phyloP scores from a whole-genome alignment of 92 coral and sea anemone species.

The Plumapathes pennacea region DNA sequence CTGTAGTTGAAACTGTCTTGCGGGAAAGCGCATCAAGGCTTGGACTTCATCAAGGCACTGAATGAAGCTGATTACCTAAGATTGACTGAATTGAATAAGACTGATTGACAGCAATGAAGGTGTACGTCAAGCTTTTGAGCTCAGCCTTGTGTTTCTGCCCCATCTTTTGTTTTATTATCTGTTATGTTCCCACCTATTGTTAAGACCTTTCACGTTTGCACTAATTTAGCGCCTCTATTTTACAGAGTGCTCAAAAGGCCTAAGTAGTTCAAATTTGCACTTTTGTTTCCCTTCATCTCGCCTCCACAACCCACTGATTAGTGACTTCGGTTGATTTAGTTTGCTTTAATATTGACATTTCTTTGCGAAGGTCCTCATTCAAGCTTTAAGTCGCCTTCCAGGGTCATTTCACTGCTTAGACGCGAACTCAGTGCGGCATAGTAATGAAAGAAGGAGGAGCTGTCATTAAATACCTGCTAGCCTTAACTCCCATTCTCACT shows the following conservation, averaged over 20 bases:
- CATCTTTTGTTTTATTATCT: conserved; percentile 72
- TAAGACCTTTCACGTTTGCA: conserved; percentile 77
- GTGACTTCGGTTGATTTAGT: too few species aligned
- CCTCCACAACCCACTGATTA: conserved; percentile 17
- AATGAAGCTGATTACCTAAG: too few species aligned
- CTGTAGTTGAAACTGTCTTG: too few species aligned
- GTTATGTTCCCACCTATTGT: conserved; percentile 78
- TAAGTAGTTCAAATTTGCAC: conserved; percentile 83
- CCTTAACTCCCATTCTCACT: too few species aligned
- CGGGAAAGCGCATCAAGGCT: too few species aligned
- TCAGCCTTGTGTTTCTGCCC: conserved; percentile 49
- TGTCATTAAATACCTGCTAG: conserved; percentile 37
- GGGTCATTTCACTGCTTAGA: background rate
- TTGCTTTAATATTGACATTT: too few species aligned
- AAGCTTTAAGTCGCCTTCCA: too few species aligned
- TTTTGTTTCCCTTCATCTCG: conserved; percentile 55
- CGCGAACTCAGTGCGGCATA: conserved; percentile 9
- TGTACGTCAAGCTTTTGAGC: conserved; percentile 51
- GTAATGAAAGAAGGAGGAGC: conserved; percentile 61
- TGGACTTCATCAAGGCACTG: too few species aligned
- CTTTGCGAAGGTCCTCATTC: too few species aligned
- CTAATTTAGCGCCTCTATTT: conserved; percentile 86
- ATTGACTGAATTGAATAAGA: conserved; percentile 34
- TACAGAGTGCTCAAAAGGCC: conserved; percentile 74
- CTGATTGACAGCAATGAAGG: conserved; percentile 46